Conservation (phyloP, 2,113 vertebrate genomes). For the Pavo muticus region DNA sequence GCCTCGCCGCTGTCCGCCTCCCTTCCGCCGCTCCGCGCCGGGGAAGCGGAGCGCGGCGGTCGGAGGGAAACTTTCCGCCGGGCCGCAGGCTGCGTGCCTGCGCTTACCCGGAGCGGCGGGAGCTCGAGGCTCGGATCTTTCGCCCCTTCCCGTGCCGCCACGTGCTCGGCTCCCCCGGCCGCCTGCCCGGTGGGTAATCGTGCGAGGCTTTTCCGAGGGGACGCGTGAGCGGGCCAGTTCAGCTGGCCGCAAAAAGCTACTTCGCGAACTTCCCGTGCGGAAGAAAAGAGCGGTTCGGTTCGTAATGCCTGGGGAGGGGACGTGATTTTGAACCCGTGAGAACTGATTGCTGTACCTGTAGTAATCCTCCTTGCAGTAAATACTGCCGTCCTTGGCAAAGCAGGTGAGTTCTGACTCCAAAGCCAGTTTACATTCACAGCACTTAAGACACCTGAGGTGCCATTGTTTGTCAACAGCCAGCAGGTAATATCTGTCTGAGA, state of each 20-base stretch:
- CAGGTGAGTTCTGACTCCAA: constrained; percentile 98
- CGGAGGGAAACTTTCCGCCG: background rate
- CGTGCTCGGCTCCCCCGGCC: background rate
- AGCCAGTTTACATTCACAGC: constrained; percentile 99
- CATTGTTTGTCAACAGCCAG: constrained; percentile 99
- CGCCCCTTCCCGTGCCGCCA: background rate
- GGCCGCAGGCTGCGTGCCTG: background rate
- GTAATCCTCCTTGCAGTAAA: constrained; percentile 99
- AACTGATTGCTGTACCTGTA: constrained; percentile 89
- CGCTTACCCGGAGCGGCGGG: background rate
- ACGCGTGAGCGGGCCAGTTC: background rate
- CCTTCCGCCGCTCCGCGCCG: background rate
- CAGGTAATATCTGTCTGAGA: constrained; percentile 98
- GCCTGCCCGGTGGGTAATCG: background rate
- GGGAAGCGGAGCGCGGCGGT: background rate
- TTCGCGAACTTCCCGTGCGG: background rate
- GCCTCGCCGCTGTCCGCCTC: too few relatives aligned
- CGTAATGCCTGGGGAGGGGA: background rate
- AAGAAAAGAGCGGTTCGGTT: constrained; percentile 12
- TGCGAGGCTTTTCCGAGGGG: background rate
- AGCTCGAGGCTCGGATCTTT: background rate
- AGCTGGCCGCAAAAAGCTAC: constrained; percentile 1
- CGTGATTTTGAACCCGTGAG: background rate
- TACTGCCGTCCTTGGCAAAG: constrained; percentile 99
- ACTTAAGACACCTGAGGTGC: constrained; percentile 98